Percentiles rank a stretch among this genome's conserved stretches.
phyloP scores from a whole-genome alignment of 2,888 invertebrate genomes.

The Tribolium freemani region DNA sequence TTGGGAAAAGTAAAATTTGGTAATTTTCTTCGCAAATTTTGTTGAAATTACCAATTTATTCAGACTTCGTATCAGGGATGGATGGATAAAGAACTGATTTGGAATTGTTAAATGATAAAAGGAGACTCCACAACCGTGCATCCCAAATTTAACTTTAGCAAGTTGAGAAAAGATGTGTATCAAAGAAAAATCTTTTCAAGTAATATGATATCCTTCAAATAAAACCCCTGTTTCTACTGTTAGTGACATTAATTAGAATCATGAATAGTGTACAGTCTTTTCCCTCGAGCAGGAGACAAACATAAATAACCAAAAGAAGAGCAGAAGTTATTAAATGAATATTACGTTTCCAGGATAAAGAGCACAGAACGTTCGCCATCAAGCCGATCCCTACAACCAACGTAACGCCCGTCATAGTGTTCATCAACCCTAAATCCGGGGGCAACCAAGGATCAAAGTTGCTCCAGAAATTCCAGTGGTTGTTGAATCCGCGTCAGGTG shows the following conservation, averaged over 20 bases:
- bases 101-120: background rate
- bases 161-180: background rate
- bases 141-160: too few relatives aligned
- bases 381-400: slow-evolving; percentile 92
- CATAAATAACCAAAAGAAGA: slow-evolving; percentile 11
- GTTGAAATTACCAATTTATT: too few relatives aligned
- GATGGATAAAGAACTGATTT: background rate
- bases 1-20: too few relatives aligned
- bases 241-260: slow-evolving; percentile 13
- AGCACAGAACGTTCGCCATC: slow-evolving; percentile 78
- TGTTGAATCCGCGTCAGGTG: slow-evolving; percentile 94
- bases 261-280: slow-evolving; percentile 9
- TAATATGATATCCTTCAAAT: slow-evolving; percentile 13
- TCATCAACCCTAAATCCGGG: slow-evolving; percentile 98
- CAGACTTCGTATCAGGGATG: too few relatives aligned
- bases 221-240: background rate
- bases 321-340: too few relatives aligned
- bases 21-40: too few relatives aligned
- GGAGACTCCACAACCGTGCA: background rate
- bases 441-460: slow-evolving; percentile 98
- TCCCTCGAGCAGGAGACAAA: slow-evolving; percentile 2
- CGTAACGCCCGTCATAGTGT: slow-evolving; percentile 91
- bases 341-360: slow-evolving; percentile 54
- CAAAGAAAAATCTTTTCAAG: background rate
- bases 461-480: slow-evolving; percentile 97